phyloP scores from a whole-genome alignment of 2,888 invertebrate genomes.

The Mythimna ferrago region DNA sequence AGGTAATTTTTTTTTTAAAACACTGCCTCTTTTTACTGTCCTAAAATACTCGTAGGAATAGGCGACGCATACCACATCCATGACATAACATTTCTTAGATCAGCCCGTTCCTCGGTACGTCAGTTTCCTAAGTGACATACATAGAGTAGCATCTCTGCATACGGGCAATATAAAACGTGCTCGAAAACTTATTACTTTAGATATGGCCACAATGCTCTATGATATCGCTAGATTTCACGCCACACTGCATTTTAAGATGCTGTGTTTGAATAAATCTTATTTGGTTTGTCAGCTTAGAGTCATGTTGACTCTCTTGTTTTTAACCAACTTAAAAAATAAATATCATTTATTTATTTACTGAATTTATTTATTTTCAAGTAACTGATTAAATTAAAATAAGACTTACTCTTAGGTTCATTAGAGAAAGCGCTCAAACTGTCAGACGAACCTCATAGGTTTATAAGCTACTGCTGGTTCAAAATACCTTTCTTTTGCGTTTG shows the following conservation, averaged over 20 bases:
- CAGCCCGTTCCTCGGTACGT: constrained; percentile 51
- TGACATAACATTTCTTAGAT: constrained; percentile 17
- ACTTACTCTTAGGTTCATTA: too few species aligned
- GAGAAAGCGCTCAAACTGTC: too few species aligned
- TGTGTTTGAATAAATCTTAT: constrained; percentile 26
- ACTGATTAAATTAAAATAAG: too few species aligned
- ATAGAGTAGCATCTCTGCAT: constrained; percentile 85
- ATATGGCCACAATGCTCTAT: constrained; percentile 69
- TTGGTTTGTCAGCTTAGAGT: neutral
- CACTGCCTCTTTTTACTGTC: neutral
- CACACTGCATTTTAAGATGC: constrained; percentile 27
- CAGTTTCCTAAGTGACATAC: constrained; percentile 85
- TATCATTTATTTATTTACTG: too few species aligned
- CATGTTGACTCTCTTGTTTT: constrained; percentile 1
- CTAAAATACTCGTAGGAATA: too few species aligned
- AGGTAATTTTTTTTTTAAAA: neutral
- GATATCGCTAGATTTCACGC: constrained; percentile 62
- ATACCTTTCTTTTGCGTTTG: too few species aligned
- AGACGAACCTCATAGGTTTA: too few species aligned
- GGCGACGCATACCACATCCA: constrained; percentile 41
- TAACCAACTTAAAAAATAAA: too few species aligned
- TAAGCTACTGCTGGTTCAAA: too few species aligned
- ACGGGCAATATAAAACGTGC: constrained; percentile 89
- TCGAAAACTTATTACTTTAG: constrained; percentile 79
- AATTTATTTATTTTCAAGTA: too few species aligned